Conservation (phyloP, 2,797 vertebrate species). For the Heteromormyrus szaboi region DNA sequence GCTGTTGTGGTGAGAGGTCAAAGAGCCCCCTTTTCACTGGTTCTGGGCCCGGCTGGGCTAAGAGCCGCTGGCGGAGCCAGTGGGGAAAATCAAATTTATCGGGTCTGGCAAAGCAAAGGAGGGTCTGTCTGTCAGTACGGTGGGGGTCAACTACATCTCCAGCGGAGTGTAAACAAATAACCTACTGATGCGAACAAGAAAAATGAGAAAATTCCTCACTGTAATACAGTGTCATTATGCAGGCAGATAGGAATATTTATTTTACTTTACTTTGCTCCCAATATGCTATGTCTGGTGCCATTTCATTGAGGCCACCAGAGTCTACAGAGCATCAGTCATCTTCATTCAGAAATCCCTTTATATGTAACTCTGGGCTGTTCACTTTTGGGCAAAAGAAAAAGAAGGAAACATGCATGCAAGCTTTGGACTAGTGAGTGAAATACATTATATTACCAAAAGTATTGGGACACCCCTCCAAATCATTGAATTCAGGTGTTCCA, state of each 20-base stretch:
- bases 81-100: constrained; percentile 4
- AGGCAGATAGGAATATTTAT: background rate
- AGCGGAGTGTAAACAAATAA: constrained; percentile 12
- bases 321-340: background rate
- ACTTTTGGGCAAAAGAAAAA: background rate
- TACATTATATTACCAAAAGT: background rate
- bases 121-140: background rate
- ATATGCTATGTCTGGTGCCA: background rate
- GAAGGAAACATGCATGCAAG: background rate
- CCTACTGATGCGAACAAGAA: background rate
- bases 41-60: constrained; percentile 10
- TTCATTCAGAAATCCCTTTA: background rate
- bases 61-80: constrained; percentile 6
- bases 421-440: background rate
- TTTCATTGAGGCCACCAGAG: background rate
- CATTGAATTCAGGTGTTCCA: background rate
- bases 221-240: background rate
- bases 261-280: background rate
- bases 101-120: constrained; percentile 20
- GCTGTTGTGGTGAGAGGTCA: background rate
- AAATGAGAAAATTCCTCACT: background rate
- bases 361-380: background rate
- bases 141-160: constrained; percentile 20
- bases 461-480: background rate
- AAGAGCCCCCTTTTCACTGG: constrained; percentile 3